These are phyloP conservation scores for Lanius collurio DNA, from an alignment of 2,113 vertebrate species.

Conservation along the genomic window DNA sequence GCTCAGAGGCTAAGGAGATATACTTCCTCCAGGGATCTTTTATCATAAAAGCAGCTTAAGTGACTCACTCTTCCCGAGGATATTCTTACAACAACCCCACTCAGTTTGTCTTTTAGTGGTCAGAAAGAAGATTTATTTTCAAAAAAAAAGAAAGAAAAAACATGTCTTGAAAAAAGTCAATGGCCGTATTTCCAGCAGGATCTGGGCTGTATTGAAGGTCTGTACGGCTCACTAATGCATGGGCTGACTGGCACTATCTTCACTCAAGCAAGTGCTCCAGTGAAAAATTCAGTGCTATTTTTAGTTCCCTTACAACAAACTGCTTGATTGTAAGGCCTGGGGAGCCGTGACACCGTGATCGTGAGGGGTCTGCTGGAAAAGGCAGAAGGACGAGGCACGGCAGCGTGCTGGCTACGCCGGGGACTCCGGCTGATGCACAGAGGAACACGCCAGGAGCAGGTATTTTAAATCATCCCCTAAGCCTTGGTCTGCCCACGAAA, in stretches of 20 bases:
- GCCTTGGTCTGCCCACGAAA: background rate
- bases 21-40: background rate
- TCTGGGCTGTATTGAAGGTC: background rate
- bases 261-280: conserved; percentile 48
- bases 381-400: background rate
- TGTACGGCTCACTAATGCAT: background rate
- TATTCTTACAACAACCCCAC: conserved; percentile 6
- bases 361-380: background rate
- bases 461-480: background rate
- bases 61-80: conserved; percentile 26
- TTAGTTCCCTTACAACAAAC: conserved; percentile 65
- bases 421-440: background rate
- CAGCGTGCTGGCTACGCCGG: background rate
- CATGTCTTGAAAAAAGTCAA: background rate
- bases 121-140: background rate
- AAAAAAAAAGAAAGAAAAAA: background rate
- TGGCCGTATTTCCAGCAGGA: background rate
- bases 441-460: background rate
- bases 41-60: conserved; percentile 45
- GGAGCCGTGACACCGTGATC: background rate
- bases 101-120: background rate
- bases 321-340: conserved; percentile 29
- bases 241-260: conserved; percentile 22
- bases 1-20: background rate
- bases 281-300: conserved; percentile 65